Base-by-base conservation (phyloP, 2,888 invertebrate genomes). In the Trachelus tabidus region DNA sequence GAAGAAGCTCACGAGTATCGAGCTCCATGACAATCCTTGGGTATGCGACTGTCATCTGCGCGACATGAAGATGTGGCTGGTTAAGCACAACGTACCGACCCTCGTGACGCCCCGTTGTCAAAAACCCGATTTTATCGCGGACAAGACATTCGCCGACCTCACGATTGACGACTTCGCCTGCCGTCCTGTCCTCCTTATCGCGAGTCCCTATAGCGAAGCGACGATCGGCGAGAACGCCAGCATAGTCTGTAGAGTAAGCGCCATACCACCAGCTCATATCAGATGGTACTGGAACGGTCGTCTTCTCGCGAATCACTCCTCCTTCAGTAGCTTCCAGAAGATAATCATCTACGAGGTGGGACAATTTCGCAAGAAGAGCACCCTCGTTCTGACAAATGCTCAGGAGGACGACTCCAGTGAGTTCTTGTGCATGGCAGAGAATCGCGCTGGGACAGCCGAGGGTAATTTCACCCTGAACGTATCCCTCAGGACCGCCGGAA, bases 221-320 rank as follows among this genome's bases (percentile, higher is more conserved):
- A 94, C 94, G 4, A 94, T 96, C 81, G 97, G 97, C 0, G 96
- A 96, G 86, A 98, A 98, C 90, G 96, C 97, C 12, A 97, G 97
- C 12, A 94, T 98, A 76, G 93, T 94, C 4, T 98, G 98, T 89
- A 93, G 95, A 75, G 96, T 97, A 3, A 95, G 96, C 85, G 96
- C 97, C 0, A 93, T 96, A 77, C 98, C 98, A 0, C 94, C 95
- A 73, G 96, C 98, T 0, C 94, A 93, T 82, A 94, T 98, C 80
- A 96, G 95, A 87, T 98, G 98, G 98, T 96, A 96, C 89, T 96
- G 96, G 95, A 96, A 96, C 88, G 97, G 97, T 0, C 94, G 96
- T 75, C 92, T 95, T 79, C 93, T 97, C 81, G 92, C 94, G 76
- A 97, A 97, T 90, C 96, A 96, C 87, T 96, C 96, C 75, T 94